phyloP scores from a whole-genome alignment of 2,797 vertebrate species.

The Arnoldichthys spilopterus region DNA sequence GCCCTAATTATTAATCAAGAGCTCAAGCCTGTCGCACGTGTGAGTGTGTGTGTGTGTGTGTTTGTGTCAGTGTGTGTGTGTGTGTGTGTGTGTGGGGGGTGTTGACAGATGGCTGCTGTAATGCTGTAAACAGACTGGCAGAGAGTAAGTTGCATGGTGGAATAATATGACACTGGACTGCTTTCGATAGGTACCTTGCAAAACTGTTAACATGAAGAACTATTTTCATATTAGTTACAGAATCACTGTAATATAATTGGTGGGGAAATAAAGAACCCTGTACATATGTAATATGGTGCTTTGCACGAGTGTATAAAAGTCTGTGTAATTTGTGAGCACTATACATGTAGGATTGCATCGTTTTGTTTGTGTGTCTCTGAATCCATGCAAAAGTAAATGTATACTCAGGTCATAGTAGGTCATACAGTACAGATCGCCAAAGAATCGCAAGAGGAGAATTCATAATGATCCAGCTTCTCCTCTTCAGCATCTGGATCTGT shows the following conservation, averaged over 20 bases:
- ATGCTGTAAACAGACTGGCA: slow-evolving; percentile 44
- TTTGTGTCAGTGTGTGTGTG: slow-evolving; percentile 34
- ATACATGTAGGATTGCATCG: neutral
- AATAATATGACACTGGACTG: slow-evolving; percentile 42
- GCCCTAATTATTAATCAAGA: slow-evolving; percentile 51
- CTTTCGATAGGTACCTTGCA: slow-evolving; percentile 40
- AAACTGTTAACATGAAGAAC: slow-evolving; percentile 30
- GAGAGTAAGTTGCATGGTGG: slow-evolving; percentile 34
- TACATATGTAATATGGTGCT: neutral
- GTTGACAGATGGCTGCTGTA: slow-evolving; percentile 49
- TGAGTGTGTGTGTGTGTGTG: slow-evolving; percentile 18
- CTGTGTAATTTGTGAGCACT: neutral
- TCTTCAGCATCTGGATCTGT: slow-evolving; percentile 66
- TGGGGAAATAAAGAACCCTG: neutral
- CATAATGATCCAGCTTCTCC: slow-evolving; percentile 27
- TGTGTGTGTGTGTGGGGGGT: slow-evolving; percentile 33
- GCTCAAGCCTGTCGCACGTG: slow-evolving; percentile 7
- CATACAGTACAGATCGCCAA: slow-evolving; percentile 62
- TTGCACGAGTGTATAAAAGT: neutral
- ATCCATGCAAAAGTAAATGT: neutral
- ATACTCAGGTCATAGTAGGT: slow-evolving; percentile 46
- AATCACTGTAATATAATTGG: too few relatives aligned
- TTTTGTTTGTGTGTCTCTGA: neutral
- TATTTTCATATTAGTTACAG: neutral
- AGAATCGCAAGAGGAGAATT: slow-evolving; percentile 57